Percentiles rank a stretch among this genome's conserved stretches.
phyloP scores from a whole-genome alignment of 1,140 invertebrate genomes.

The Orussus abietinus region DNA sequence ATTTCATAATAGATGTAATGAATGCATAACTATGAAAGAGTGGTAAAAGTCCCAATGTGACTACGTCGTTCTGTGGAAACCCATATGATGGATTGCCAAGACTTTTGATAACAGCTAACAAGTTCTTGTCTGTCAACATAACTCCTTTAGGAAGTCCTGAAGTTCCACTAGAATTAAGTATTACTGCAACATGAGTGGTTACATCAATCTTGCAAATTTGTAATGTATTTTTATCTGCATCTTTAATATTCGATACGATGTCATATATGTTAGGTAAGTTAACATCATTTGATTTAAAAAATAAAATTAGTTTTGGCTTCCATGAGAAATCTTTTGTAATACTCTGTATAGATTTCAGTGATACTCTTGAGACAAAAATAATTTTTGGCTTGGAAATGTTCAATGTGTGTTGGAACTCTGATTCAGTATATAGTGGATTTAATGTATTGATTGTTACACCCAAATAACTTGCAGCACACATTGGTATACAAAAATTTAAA shows the following conservation, averaged over 20 bases:
- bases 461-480: constrained; percentile 55
- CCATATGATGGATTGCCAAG: constrained; percentile 13
- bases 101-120: constrained; percentile 41
- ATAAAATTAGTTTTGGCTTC: constrained; percentile 23
- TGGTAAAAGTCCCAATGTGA: constrained; percentile 33
- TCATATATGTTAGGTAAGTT: constrained; percentile 16
- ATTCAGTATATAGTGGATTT: constrained; percentile 28
- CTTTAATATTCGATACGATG: constrained; percentile 13
- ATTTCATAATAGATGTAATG: constrained; percentile 22
- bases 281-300: constrained; percentile 10
- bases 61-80: constrained; percentile 20
- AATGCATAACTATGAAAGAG: constrained; percentile 52
- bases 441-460: constrained; percentile 59
- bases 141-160: constrained; percentile 77
- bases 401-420: constrained; percentile 52
- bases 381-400: constrained; percentile 53
- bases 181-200: constrained; percentile 42
- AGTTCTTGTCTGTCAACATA: constrained; percentile 65
- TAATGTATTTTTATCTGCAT: constrained; percentile 14
- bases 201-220: constrained; percentile 26
- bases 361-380: constrained; percentile 36
- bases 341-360: constrained; percentile 11
- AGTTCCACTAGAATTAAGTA: constrained; percentile 65
- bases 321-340: constrained; percentile 22
- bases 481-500: constrained; percentile 54